These are phyloP conservation scores for Acleris cristana DNA, from an alignment of 2,888 invertebrate genomes.

Conservation along the genomic window DNA sequence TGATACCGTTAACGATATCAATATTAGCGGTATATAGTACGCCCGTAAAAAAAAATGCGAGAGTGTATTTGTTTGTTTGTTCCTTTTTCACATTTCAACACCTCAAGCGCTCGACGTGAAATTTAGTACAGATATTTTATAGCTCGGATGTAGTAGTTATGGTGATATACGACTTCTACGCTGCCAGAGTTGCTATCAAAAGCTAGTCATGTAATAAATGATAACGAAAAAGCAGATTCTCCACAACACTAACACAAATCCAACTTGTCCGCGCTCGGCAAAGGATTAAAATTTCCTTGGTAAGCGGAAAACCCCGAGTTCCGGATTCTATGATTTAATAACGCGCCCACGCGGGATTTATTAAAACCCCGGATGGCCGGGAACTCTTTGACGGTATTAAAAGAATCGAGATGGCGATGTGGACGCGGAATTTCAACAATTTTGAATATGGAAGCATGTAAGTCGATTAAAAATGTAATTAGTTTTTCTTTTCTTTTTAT, in stretches of 20 bases:
- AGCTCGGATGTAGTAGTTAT: too few relatives aligned
- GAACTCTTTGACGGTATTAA: constrained; percentile 30
- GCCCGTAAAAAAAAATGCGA: too few relatives aligned
- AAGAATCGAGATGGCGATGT: constrained; percentile 11
- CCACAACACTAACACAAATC: neutral
- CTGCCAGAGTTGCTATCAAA: too few relatives aligned
- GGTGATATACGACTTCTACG: too few relatives aligned
- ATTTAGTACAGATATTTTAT: too few relatives aligned
- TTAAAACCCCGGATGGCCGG: constrained; percentile 29
- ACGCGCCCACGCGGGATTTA: constrained; percentile 29
- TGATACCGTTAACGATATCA: too few relatives aligned
- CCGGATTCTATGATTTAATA: constrained; percentile 34
- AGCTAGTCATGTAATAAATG: too few relatives aligned
- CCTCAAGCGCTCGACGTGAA: too few relatives aligned
- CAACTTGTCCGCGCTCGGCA: neutral
- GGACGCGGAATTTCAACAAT: constrained; percentile 2
- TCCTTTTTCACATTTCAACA: too few relatives aligned
- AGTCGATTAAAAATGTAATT: neutral
- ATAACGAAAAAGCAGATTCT: neutral
- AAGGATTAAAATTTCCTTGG: constrained; percentile 29
- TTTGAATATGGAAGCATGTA: constrained; percentile 6
- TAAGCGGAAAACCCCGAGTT: constrained; percentile 13
- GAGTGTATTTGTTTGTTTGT: too few relatives aligned
- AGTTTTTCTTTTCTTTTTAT: neutral
- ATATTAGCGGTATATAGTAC: too few relatives aligned